Base-by-base conservation (phyloP, 2,888 invertebrate genomes). In the Sarcophaga subvicina region DNA sequence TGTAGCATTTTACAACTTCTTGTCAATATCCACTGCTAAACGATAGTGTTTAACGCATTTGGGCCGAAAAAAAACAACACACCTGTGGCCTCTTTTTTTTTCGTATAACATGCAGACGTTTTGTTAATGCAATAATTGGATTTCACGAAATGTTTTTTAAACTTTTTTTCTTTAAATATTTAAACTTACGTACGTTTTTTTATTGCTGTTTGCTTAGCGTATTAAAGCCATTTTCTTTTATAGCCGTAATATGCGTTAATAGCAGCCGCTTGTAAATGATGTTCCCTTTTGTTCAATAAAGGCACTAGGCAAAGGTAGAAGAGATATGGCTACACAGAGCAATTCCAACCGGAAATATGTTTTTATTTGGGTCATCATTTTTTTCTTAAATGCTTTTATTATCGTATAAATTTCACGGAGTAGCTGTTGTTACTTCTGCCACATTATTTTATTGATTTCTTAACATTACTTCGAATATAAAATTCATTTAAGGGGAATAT, bases 81-180 rank as follows among this genome's bases (percentile, higher is more conserved):
- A 85, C 84, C 80, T 85, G 84, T 77, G 84, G 11, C 80, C 84
- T 76, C 80, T 60, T 84, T 54, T 67, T 20, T 11, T n/a, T 72
- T 25, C 20, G 37, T 22, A 37, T 8, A 10, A 37, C 10, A 37
- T 37, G 37, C 37, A 37, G 37, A 37, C 37, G 37, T 37, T 37
- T 37, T 37, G 37, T 62, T 20, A 76, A 54, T 59, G 75, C 75
- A 80, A 76, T 80, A 76, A 71, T 80, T 84, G 27, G 62, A 17
- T 22, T 80, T 80, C 54, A 67, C 20, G 27, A 67, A 20, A 54
- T 17, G 67, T 11, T 69, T 62, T 71, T 37, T 66, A 6, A 49
- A n/a, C 6, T 17, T 75, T 54, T 54, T 70, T 47, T 80, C 20
- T 66, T 66, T 27, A 2, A 25, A 37, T 59, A 64, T 71, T 76